These are phyloP conservation scores for Macrotrachela quadricornifera DNA, from an alignment of 1,140 invertebrate genomes.

Conservation along the genomic window DNA sequence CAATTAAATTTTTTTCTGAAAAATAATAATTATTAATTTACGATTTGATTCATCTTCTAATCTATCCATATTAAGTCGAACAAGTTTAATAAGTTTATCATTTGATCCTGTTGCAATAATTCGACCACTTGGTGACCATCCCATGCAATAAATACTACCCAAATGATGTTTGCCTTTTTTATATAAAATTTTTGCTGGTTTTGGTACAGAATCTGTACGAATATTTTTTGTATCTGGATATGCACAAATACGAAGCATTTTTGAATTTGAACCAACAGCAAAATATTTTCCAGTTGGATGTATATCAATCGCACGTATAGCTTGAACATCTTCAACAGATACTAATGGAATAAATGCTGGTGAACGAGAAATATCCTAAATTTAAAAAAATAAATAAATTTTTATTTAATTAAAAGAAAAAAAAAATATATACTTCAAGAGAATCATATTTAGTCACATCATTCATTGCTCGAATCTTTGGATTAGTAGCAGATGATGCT, in stretches of 20 bases:
- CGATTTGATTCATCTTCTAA: conserved; percentile 41
- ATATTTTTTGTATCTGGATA: conserved; percentile 40
- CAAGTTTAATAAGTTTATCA: conserved; percentile 89
- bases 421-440: neutral
- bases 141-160: conserved; percentile 88
- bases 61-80: conserved; percentile 66
- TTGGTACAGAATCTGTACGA: conserved; percentile 16
- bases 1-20: neutral
- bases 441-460: conserved; percentile 3
- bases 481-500: neutral
- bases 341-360: neutral
- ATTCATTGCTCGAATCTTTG: neutral
- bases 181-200: conserved; percentile 66
- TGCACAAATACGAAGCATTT: conserved; percentile 72
- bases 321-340: conserved; percentile 76
- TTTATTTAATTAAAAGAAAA: too few species aligned
- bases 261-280: conserved; percentile 91
- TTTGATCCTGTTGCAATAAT: conserved; percentile 92
- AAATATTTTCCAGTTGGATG: conserved; percentile 81
- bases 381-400: too few species aligned
- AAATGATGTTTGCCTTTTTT: conserved; percentile 89
- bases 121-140: conserved; percentile 81
- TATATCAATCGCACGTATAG: conserved; percentile 85
- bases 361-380: too few species aligned
- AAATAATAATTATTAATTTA: conserved; percentile 29